Percentiles rank a stretch among this genome's conserved stretches.
phyloP scores from a whole-genome alignment of 2,113 vertebrate species.

The Varanus salvator region DNA sequence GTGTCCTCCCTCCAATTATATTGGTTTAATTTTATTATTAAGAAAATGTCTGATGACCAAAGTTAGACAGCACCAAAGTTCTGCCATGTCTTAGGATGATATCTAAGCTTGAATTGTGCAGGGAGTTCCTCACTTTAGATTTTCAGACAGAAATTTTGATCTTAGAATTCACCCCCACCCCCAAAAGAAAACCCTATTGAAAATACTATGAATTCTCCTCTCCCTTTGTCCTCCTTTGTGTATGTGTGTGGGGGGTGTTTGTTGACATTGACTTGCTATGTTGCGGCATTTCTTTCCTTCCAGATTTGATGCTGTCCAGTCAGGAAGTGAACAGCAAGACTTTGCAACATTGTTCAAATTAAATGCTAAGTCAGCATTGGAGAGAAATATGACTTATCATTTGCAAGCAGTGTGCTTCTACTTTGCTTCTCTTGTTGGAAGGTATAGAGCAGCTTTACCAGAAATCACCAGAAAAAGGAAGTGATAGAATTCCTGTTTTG shows the following conservation, averaged over 20 bases:
- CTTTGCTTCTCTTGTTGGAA: not conserved
- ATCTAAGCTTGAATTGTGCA: not conserved
- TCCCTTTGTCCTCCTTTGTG: not conserved
- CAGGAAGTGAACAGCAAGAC: not conserved
- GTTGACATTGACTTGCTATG: not conserved
- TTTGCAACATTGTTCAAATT: not conserved
- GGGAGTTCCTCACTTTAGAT: not conserved
- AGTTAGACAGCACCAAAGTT: not conserved
- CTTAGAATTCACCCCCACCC: not conserved
- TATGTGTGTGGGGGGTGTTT: too few species aligned
- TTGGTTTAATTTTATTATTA: conserved; percentile 40
- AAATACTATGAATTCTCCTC: not conserved
- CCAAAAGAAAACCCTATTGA: not conserved
- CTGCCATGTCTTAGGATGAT: too few species aligned
- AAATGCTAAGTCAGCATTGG: not conserved
- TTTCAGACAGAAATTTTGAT: not conserved
- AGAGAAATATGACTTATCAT: too few species aligned
- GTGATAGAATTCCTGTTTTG: not conserved
- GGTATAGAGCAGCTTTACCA: not conserved
- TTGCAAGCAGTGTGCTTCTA: not conserved
- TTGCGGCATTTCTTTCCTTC: not conserved
- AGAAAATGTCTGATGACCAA: conserved; percentile 25
- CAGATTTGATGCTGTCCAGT: not conserved
- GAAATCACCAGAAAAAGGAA: not conserved
- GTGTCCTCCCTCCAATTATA: conserved; percentile 39